phyloP scores from a whole-genome alignment of 2,113 vertebrate genomes.

The Desmodus rotundus region DNA sequence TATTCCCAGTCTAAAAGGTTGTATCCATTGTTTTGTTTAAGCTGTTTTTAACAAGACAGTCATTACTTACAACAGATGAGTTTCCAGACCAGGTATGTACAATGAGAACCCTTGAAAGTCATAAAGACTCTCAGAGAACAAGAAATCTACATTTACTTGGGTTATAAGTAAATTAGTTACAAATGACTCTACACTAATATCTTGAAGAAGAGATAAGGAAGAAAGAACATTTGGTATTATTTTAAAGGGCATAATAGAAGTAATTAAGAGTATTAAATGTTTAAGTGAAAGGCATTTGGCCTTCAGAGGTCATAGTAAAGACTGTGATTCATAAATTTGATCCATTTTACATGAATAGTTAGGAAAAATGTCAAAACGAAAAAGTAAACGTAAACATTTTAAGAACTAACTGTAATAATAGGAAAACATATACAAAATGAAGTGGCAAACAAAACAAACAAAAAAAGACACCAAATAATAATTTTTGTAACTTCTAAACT shows the following conservation, averaged over 20 bases:
- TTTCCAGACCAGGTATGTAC: not conserved
- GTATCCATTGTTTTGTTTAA: not conserved
- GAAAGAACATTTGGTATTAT: not conserved
- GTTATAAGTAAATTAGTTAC: slow-evolving; percentile 39
- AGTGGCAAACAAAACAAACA: not conserved
- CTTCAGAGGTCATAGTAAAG: not conserved
- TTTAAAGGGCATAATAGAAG: slow-evolving; percentile 20
- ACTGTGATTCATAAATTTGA: not conserved
- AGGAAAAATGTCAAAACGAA: slow-evolving; percentile 38
- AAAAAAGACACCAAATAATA: not conserved
- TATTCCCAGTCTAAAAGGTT: not conserved
- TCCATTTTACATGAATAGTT: not conserved
- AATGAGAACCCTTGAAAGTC: slow-evolving; percentile 19
- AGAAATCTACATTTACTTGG: slow-evolving; percentile 40
- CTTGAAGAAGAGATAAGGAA: slow-evolving; percentile 28
- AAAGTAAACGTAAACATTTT: not conserved
- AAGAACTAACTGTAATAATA: not conserved
- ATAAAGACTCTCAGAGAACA: not conserved
- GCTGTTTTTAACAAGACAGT: slow-evolving; percentile 16
- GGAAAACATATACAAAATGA: not conserved
- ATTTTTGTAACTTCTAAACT: not conserved
- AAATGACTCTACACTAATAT: not conserved
- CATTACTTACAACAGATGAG: not conserved
- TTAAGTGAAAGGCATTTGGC: not conserved
- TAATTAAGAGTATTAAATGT: slow-evolving; percentile 33